These are phyloP conservation scores for Oriolus oriolus DNA, from an alignment of 2,113 vertebrate genomes.

Conservation along the genomic window DNA sequence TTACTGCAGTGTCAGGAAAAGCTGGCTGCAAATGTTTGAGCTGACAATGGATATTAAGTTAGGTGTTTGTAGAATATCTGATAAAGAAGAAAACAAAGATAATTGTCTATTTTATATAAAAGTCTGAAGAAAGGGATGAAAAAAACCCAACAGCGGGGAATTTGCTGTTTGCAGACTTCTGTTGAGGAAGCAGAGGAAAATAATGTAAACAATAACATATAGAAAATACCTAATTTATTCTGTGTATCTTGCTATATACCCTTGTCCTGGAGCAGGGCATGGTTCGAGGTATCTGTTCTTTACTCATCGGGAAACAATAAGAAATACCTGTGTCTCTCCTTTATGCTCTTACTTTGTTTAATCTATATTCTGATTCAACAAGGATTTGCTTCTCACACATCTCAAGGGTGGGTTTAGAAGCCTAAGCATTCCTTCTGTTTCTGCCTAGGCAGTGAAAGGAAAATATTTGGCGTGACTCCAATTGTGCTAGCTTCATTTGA, in stretches of 20 bases:
- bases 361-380: background rate
- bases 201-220: rapidly evolving
- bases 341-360: background rate
- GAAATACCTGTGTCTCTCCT: background rate
- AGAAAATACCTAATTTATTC: background rate
- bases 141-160: background rate
- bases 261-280: background rate
- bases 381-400: background rate
- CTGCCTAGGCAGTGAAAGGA: background rate
- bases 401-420: background rate
- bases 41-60: background rate
- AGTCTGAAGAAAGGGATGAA: background rate
- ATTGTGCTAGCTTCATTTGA: background rate
- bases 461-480: background rate
- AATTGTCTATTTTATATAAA: background rate
- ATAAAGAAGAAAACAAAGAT: background rate
- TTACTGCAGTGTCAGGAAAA: background rate
- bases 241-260: background rate
- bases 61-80: background rate
- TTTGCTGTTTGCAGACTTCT: background rate
- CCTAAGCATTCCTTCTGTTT: background rate
- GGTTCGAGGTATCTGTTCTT: background rate
- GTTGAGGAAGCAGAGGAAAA: background rate
- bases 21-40: background rate
- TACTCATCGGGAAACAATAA: background rate